phyloP scores from a whole-genome alignment of 1,140 invertebrate genomes.

The Pogonomyrmex barbatus region DNA sequence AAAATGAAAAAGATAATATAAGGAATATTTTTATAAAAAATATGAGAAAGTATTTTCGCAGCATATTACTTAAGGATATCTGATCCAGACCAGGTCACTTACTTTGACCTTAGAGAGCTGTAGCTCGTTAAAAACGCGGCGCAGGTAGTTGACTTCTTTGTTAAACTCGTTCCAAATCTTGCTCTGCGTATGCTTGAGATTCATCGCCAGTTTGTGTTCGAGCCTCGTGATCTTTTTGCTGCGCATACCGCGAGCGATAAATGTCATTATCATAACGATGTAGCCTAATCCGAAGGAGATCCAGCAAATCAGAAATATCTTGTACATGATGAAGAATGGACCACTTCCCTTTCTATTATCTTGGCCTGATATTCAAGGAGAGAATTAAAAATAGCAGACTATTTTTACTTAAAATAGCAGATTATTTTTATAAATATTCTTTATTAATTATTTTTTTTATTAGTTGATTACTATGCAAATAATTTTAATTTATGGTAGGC shows the following conservation, averaged over 20 bases:
- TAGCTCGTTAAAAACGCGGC: slow-evolving; percentile 92
- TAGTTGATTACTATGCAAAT: not conserved
- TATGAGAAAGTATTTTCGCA: not conserved
- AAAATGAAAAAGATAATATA: not conserved
- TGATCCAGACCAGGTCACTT: slow-evolving; percentile 70
- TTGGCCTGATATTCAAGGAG: slow-evolving; percentile 76
- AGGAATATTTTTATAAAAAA: not conserved
- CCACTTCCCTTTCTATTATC: slow-evolving; percentile 86
- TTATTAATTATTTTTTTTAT: not conserved
- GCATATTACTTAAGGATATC: slow-evolving; percentile 1
- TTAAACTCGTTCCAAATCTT: slow-evolving; percentile 93
- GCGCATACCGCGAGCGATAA: slow-evolving; percentile 91
- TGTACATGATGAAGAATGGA: slow-evolving; percentile 89
- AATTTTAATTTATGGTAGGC: not conserved
- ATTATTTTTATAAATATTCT: not conserved
- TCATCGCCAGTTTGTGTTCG: slow-evolving; percentile 91
- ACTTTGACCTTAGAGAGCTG: slow-evolving; percentile 93
- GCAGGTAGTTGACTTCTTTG: slow-evolving; percentile 90
- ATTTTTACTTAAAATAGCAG: not conserved
- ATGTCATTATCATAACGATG: slow-evolving; percentile 95
- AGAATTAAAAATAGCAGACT: not conserved
- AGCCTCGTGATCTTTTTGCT: slow-evolving; percentile 91
- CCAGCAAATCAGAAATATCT: slow-evolving; percentile 92
- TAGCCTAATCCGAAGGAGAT: slow-evolving; percentile 96
- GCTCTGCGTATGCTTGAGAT: slow-evolving; percentile 91